phyloP scores from a whole-genome alignment of 2,113 vertebrate species.

The Tyto alba region DNA sequence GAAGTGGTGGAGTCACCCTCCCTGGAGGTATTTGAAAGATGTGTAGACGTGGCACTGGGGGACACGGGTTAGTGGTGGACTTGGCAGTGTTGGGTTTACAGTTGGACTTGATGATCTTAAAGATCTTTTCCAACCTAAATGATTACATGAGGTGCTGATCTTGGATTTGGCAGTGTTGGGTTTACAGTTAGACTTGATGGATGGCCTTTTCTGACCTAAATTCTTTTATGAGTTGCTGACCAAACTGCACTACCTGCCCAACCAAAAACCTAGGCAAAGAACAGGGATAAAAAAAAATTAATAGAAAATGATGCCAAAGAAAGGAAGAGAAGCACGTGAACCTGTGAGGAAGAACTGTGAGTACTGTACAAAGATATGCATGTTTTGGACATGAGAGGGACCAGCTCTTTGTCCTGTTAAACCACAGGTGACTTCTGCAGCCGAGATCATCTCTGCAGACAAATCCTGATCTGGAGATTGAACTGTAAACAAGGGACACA shows the following conservation, averaged over 20 bases:
- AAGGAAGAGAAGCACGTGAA: not conserved
- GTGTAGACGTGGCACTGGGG: not conserved
- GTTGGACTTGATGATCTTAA: not conserved
- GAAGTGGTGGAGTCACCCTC: not conserved
- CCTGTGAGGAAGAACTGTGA: not conserved
- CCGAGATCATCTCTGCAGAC: not conserved
- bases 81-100: too few relatives aligned
- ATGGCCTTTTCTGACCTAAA: too few relatives aligned
- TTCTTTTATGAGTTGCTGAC: too few relatives aligned
- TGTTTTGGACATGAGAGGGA: not conserved
- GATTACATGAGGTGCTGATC: not conserved
- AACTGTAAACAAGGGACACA: not conserved
- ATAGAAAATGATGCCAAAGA: not conserved
- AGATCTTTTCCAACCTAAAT: not conserved
- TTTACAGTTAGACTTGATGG: too few relatives aligned
- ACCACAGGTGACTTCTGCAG: not conserved
- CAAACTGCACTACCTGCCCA: too few relatives aligned
- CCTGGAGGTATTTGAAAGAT: not conserved
- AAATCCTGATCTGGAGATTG: not conserved
- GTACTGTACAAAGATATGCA: fast-evolving
- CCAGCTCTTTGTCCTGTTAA: not conserved
- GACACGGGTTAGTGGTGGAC: not conserved
- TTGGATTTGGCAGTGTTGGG: too few relatives aligned
- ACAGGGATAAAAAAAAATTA: not conserved
- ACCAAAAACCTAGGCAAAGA: not conserved